Evolutionary conservation across 2,888 invertebrate genomes (phyloP).

Genomic region (Encarsia formosa): DNA sequence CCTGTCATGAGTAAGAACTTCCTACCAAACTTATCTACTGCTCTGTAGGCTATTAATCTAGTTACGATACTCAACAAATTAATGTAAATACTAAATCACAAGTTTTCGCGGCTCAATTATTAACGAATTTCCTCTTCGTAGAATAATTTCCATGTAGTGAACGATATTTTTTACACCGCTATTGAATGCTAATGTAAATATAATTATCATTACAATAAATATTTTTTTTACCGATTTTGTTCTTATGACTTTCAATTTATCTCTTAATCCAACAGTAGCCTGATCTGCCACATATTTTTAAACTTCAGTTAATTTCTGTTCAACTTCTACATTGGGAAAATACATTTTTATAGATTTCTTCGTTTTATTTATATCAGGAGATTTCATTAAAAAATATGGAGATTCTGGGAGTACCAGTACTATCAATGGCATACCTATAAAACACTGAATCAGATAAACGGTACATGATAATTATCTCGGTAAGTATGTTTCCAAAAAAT

Average conservation of each 20-base stretch:
- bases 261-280: conserved; percentile 3
- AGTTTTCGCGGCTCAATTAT: conserved; percentile 32
- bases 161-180: conserved; percentile 34
- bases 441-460: conserved; percentile 32
- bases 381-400: conserved; percentile 26
- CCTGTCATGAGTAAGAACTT: conserved; percentile 23
- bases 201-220: conserved; percentile 28
- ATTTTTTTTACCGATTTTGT: conserved; percentile 15
- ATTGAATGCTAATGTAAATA: conserved; percentile 36
- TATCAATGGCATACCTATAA: conserved; percentile 28
- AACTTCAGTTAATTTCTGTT: conserved; percentile 28
- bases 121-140: conserved; percentile 30
- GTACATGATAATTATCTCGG: conserved; percentile 32
- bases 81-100: conserved; percentile 34
- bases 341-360: conserved; percentile 7
- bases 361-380: neutral
- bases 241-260: conserved; percentile 13
- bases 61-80: conserved; percentile 24
- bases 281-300: conserved; percentile 10
- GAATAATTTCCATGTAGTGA: conserved; percentile 36
- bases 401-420: conserved; percentile 40
- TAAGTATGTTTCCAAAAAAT: conserved; percentile 33
- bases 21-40: conserved; percentile 31
- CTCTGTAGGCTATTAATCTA: conserved; percentile 5
- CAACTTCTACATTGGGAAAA: conserved; percentile 11